Evolutionary conservation across 2,888 invertebrate genomes (phyloP).

Genomic region (Melikaiella ostensackeni): DNA sequence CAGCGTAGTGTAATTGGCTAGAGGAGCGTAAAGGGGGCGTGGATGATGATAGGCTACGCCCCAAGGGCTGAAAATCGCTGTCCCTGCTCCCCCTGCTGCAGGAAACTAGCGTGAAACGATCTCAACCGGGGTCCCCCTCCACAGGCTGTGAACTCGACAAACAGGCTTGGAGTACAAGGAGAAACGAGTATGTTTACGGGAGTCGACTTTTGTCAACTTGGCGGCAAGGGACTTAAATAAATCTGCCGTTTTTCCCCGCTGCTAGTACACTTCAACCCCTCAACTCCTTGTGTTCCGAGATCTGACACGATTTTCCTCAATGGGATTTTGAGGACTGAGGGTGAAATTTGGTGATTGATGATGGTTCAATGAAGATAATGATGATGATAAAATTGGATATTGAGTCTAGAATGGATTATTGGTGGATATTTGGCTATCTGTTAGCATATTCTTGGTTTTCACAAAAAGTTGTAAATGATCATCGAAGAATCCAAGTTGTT

Average conservation of each 20-base stretch:
- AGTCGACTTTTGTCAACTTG: slow-evolving; percentile 76
- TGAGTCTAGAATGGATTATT: neutral
- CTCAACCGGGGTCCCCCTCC: slow-evolving; percentile 49
- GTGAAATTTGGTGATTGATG: neutral
- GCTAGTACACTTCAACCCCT: slow-evolving; percentile 36
- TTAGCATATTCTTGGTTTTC: neutral
- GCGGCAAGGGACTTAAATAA: slow-evolving; percentile 74
- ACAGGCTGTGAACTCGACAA: slow-evolving; percentile 59
- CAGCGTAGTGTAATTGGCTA: slow-evolving; percentile 72
- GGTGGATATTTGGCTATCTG: neutral
- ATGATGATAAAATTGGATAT: neutral
- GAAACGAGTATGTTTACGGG: slow-evolving; percentile 77
- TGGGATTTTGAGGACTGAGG: neutral
- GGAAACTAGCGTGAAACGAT: slow-evolving; percentile 66
- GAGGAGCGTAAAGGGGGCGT: slow-evolving; percentile 69
- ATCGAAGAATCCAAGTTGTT: neutral
- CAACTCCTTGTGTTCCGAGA: slow-evolving; percentile 39
- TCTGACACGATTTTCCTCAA: slow-evolving; percentile 30
- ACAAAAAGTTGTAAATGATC: neutral
- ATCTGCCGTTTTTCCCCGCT: slow-evolving; percentile 67
- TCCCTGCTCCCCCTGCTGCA: slow-evolving; percentile 55
- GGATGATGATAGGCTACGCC: slow-evolving; percentile 46
- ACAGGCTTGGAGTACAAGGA: slow-evolving; percentile 74
- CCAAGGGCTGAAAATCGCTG: slow-evolving; percentile 42
- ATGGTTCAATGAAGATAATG: neutral